phyloP scores from a whole-genome alignment of 2,113 vertebrate species.

The Diglossa brunneiventris region DNA sequence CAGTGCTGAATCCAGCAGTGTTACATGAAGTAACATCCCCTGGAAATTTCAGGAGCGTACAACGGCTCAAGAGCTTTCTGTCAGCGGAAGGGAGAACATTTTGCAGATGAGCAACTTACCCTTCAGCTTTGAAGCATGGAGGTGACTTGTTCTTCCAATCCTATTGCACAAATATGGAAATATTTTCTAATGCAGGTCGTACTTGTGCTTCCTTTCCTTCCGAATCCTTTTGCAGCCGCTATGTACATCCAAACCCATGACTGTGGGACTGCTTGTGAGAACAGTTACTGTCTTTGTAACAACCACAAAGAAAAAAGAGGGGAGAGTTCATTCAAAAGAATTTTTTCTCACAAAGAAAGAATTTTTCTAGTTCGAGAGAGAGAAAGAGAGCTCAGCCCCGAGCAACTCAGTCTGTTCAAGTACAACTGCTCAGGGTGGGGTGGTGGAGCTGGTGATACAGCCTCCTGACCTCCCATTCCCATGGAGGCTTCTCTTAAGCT shows the following conservation, averaged over 20 bases:
- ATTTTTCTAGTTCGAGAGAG: not conserved
- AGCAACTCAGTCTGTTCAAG: not conserved
- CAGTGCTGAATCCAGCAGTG: fast-evolving
- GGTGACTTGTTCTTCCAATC: fast-evolving
- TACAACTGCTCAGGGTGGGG: not conserved
- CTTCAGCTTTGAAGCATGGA: not conserved
- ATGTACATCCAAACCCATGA: not conserved
- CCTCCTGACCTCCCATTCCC: not conserved
- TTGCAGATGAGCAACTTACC: not conserved
- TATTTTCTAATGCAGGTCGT: not conserved
- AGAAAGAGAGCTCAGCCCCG: not conserved
- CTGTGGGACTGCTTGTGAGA: not conserved
- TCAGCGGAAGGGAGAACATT: not conserved
- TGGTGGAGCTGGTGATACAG: fast-evolving
- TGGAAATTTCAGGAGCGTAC: not conserved
- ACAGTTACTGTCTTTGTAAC: not conserved
- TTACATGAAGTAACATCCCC: not conserved
- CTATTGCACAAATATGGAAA: not conserved
- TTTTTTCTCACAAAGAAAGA: not conserved
- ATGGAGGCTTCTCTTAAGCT: not conserved
- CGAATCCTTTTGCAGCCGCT: not conserved
- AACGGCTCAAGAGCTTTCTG: not conserved
- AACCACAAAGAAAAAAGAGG: not conserved
- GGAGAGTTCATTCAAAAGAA: not conserved
- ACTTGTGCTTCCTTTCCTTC: not conserved